A percentile compares a stretch with the other conserved stretches of the same genome.
Evolutionary conservation across 23 tunicate genomes (phyloP).

Genomic region (Trididemnum clinides): DNA sequence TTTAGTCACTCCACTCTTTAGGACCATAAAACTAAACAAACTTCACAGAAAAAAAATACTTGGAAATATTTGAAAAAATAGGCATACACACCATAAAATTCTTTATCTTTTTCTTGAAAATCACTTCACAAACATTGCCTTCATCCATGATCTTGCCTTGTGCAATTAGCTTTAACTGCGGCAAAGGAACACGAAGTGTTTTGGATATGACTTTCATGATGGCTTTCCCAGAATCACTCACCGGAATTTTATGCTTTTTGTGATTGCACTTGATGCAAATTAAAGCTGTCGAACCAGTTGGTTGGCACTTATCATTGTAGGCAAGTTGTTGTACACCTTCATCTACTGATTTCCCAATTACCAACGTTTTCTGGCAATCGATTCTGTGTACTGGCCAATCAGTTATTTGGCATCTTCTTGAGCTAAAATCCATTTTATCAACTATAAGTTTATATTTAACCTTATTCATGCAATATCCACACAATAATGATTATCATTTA

Average conservation of each 20-base stretch:
- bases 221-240: slow-evolving; percentile 8
- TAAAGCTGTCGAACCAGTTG: background rate
- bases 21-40: too few species aligned
- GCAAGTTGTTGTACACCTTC: background rate
- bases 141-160: slow-evolving; percentile 50
- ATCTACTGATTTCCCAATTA: background rate
- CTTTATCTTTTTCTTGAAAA: slow-evolving; percentile 19
- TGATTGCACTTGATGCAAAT: slow-evolving; percentile 25
- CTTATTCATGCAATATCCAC: too few species aligned
- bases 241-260: slow-evolving; percentile 1
- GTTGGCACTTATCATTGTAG: background rate
- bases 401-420: background rate
- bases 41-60: background rate
- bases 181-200: slow-evolving; percentile 21
- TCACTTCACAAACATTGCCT: slow-evolving; percentile 36
- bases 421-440: too few species aligned
- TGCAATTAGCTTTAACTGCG: slow-evolving; percentile 48
- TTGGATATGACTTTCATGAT: slow-evolving; percentile 2
- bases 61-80: background rate
- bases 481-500: too few species aligned
- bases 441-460: too few species aligned
- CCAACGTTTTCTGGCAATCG: background rate
- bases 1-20: too few species aligned
- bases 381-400: slow-evolving; percentile 21
- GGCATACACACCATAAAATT: slow-evolving; percentile 25